These are phyloP conservation scores for Sinohyriopsis cumingii DNA, from an alignment of 2,888 invertebrate genomes.

Conservation along the genomic window DNA sequence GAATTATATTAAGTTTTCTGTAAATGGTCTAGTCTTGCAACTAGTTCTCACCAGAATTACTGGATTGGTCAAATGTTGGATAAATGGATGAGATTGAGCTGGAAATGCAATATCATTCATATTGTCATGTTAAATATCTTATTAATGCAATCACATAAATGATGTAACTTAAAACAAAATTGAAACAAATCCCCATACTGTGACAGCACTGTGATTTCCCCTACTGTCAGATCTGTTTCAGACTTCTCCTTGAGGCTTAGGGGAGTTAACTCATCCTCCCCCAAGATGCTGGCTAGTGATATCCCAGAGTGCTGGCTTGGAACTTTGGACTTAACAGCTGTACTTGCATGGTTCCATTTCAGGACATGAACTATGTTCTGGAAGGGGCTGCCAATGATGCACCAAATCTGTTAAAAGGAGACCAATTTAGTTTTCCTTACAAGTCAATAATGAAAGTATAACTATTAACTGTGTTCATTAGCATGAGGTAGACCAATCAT, in stretches of 20 bases:
- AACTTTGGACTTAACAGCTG: background rate
- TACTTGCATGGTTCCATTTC: constrained; percentile 30
- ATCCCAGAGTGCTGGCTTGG: background rate
- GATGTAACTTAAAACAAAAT: background rate
- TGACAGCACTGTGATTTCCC: constrained; percentile 14
- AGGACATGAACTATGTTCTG: constrained; percentile 53
- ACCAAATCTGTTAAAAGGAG: constrained; percentile 44
- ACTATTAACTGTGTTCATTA: too few relatives aligned
- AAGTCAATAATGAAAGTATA: too few relatives aligned
- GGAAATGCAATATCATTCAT: too few relatives aligned
- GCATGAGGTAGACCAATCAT: too few relatives aligned
- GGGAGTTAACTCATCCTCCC: background rate
- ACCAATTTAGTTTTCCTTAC: too few relatives aligned
- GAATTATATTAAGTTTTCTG: too few relatives aligned
- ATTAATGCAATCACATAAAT: background rate
- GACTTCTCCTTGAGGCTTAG: constrained; percentile 1
- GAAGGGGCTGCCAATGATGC: constrained; percentile 56
- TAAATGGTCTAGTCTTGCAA: too few relatives aligned
- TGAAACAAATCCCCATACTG: background rate
- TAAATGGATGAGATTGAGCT: too few relatives aligned
- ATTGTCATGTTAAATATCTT: too few relatives aligned
- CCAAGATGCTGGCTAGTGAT: background rate
- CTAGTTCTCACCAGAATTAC: too few relatives aligned
- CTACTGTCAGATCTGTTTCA: constrained; percentile 4
- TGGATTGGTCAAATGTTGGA: too few relatives aligned